Conservation (phyloP, 1,140 invertebrate species). For the Pomacea maculata region DNA sequence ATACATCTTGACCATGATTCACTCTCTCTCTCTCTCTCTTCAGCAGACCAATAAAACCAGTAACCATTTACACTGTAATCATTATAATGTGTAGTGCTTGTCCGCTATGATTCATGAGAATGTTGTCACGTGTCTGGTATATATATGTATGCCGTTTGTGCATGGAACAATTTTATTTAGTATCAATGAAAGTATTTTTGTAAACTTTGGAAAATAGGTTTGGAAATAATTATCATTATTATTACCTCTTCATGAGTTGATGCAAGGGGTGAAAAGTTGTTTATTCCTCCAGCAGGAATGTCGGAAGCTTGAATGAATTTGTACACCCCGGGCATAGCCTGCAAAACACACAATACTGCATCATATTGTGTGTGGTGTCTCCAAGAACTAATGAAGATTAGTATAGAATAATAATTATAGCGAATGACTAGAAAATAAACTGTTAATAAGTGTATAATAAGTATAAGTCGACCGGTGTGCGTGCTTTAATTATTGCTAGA, state of each 20-base stretch:
- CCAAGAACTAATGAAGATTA: neutral
- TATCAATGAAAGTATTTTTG: too few relatives aligned
- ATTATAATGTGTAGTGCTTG: too few relatives aligned
- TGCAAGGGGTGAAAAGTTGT: slow-evolving; percentile 35
- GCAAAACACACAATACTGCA: too few relatives aligned
- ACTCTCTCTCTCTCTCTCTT: too few relatives aligned
- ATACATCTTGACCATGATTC: too few relatives aligned
- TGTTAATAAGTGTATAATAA: neutral
- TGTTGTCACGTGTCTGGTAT: too few relatives aligned
- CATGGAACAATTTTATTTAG: neutral
- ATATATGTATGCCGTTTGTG: neutral
- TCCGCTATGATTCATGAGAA: too few relatives aligned
- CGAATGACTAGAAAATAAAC: neutral
- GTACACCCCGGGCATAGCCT: slow-evolving; percentile 59
- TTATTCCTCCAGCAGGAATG: slow-evolving; percentile 60
- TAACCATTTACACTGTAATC: too few relatives aligned
- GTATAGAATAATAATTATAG: neutral
- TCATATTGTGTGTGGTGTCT: too few relatives aligned
- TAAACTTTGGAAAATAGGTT: neutral
- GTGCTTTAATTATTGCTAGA: too few relatives aligned
- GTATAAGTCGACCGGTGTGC: neutral
- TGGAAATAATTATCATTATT: slow-evolving; percentile 44
- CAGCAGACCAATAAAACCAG: too few relatives aligned
- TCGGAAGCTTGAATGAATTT: slow-evolving; percentile 64
- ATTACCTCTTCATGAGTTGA: slow-evolving; percentile 18